Evolutionary conservation across 2,113 vertebrate species (phyloP).

Genomic region (Garra rufa): DNA sequence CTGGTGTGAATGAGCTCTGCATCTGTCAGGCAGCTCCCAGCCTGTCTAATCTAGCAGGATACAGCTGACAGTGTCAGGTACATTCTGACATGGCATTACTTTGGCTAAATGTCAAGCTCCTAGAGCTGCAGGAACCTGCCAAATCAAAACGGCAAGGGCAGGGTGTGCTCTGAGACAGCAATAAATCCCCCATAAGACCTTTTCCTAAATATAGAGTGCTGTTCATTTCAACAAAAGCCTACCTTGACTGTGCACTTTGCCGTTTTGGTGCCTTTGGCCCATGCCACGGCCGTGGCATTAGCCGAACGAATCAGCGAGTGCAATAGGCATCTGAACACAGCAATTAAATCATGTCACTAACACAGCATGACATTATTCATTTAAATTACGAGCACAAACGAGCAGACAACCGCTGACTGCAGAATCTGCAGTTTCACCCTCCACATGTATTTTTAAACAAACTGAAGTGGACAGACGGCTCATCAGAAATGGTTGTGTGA

Average conservation of each 20-base stretch:
- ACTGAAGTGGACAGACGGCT: constrained; percentile 57
- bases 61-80: constrained; percentile 55
- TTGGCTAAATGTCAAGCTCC: constrained; percentile 68
- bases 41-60: constrained; percentile 41
- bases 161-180: constrained; percentile 59
- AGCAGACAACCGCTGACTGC: background rate
- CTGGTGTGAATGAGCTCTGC: constrained; percentile 26
- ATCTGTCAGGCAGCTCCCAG: constrained; percentile 5
- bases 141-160: constrained; percentile 63
- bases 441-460: constrained; percentile 40
- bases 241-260: constrained; percentile 17
- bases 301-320: constrained; percentile 14
- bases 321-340: background rate
- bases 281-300: background rate
- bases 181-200: constrained; percentile 61
- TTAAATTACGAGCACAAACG: constrained; percentile 11
- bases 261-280: background rate
- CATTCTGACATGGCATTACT: constrained; percentile 59
- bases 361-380: constrained; percentile 18
- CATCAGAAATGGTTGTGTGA: constrained; percentile 57
- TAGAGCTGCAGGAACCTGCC: constrained; percentile 37
- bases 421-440: constrained; percentile 18
- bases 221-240: background rate
- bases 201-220: constrained; percentile 31
- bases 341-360: constrained; percentile 20